Base-by-base conservation (phyloP, 1,140 invertebrate genomes). In the Chrysopa pallens region DNA sequence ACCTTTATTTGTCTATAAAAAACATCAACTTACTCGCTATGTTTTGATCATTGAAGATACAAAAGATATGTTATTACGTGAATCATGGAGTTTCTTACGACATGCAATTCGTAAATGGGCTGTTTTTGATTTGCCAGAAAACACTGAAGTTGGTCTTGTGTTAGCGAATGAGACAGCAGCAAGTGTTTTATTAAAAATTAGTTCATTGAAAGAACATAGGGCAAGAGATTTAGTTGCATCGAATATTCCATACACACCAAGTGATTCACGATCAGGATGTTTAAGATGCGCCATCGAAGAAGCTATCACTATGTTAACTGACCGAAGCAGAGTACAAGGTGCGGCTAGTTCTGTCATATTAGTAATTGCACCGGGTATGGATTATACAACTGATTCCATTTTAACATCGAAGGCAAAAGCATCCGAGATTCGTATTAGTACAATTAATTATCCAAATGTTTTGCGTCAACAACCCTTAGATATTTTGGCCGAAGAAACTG, bases 71-170 rank as follows among this genome's bases (percentile, higher is more conserved):
- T 49, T 61, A 27, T 54, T 64, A 11, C 59, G 69, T 53, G 72
- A 75, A 53, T 68, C 69, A 27, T 75, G 72, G 71, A 67, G 59
- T 45, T 74, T 70, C 52, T 53, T 75, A 35, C 55, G 70, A 38
- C 58, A 61, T 29, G 70, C 71, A 4, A 61, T 73, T 43, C 58
- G 70, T 31, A 71, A 73, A 49, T 68, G 72, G 59, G 64, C 67
- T 12, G 57, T 67, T 15, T 63, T 67, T 39, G 67, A 70, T 51
- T 48, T 73, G 5, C 63, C 65, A 0, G 44, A 47, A 29, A 63
- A 63, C 46, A 62, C 63, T 2, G 68, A 70, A 57, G 54, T 70
- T 0, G 66, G 64, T 39, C 51, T 64, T 42, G 59, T 66, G 23
- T 53, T 64, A 42, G 60, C 55, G 13, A 64, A 62, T 43, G 62